phyloP scores from a whole-genome alignment of 1,140 invertebrate genomes.

The Drosophila truncata region DNA sequence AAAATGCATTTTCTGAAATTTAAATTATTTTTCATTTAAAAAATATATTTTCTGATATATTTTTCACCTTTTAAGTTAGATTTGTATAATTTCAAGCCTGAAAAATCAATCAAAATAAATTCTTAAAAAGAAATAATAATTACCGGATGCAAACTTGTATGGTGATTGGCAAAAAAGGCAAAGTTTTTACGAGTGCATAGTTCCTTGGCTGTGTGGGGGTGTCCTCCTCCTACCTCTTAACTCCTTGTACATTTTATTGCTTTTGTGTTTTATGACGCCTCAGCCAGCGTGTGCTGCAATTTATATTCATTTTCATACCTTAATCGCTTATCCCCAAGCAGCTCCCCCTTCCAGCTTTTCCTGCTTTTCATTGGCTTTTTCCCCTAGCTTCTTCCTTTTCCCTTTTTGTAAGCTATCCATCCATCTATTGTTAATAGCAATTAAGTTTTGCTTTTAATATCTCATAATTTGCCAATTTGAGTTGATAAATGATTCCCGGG shows the following conservation, averaged over 20 bases:
- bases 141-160: slow-evolving; percentile 5
- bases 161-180: not conserved
- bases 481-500: slow-evolving; percentile 19
- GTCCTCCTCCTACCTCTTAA: slow-evolving; percentile 5
- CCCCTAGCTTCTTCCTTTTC: no score
- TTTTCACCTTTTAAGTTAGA: no score
- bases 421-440: slow-evolving; percentile 43
- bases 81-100: no score
- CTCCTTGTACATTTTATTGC: slow-evolving; percentile 51
- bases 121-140: not conserved
- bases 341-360: not conserved
- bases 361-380: not conserved
- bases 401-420: slow-evolving; percentile 2
- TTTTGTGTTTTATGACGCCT: slow-evolving; percentile 69
- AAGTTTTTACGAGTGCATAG: slow-evolving; percentile 6
- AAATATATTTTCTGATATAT: no score
- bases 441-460: slow-evolving; percentile 39
- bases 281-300: slow-evolving; percentile 63
- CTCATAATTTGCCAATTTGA: slow-evolving; percentile 37
- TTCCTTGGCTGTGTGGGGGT: not conserved
- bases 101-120: not conserved
- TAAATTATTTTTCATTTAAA: no score
- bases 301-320: slow-evolving; percentile 64
- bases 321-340: slow-evolving; percentile 38
- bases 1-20: no score